Percentiles rank a stretch among this genome's conserved stretches.
These are phyloP conservation scores for Parus major DNA, from an alignment of 2,113 vertebrate genomes.

Conservation along the genomic window DNA sequence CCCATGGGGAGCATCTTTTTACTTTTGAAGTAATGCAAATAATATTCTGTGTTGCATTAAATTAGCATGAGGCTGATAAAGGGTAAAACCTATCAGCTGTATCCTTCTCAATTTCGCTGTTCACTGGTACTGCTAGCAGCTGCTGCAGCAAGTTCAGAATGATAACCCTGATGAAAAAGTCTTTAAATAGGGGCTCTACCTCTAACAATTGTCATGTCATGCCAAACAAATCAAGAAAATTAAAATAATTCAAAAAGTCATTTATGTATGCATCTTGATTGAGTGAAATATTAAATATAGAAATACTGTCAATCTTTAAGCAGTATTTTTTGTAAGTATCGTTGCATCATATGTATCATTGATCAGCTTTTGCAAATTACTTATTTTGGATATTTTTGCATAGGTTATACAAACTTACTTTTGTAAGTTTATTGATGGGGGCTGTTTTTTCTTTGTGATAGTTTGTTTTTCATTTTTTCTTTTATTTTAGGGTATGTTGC, in stretches of 20 bases:
- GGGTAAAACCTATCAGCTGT: background rate
- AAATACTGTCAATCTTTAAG: background rate
- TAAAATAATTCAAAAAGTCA: background rate
- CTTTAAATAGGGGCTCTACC: background rate
- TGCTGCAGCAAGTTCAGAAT: background rate
- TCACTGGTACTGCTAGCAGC: background rate
- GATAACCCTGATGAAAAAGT: background rate
- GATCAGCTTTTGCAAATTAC: background rate
- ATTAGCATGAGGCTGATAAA: conserved; percentile 42
- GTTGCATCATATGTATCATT: background rate
- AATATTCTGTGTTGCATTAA: conserved; percentile 43
- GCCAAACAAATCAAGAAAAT: background rate
- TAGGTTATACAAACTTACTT: background rate
- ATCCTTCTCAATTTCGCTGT: background rate
- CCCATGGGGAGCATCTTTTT: background rate
- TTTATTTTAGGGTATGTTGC: background rate
- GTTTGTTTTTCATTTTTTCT: rapidly evolving
- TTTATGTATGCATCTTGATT: background rate
- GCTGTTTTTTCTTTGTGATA: background rate
- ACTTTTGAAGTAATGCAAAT: conserved; percentile 22
- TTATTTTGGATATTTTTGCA: background rate
- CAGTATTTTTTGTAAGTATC: background rate
- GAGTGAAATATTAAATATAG: background rate
- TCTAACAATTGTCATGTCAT: background rate
- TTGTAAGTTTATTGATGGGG: background rate